Evolutionary conservation across 2,888 invertebrate species (phyloP).

Genomic region (Drepana falcataria): DNA sequence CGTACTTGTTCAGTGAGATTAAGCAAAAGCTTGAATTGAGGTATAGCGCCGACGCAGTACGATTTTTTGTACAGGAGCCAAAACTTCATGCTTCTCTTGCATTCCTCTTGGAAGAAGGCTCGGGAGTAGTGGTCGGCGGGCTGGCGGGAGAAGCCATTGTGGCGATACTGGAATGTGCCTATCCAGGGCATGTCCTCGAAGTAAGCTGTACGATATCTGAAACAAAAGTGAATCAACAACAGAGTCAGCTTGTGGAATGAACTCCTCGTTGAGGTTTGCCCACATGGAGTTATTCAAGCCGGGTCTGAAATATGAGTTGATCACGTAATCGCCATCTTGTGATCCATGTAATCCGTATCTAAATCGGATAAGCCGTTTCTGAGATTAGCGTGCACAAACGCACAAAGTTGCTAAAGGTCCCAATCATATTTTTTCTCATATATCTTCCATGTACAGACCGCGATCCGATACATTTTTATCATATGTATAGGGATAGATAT

Average conservation of each 20-base stretch:
- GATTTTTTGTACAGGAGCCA: slow-evolving; percentile 45
- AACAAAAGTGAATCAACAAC: neutral
- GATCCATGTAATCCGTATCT: too few species aligned
- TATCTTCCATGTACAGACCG: too few species aligned
- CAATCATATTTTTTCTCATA: too few species aligned
- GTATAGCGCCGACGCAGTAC: slow-evolving; percentile 82
- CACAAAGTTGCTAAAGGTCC: too few species aligned
- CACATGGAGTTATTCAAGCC: neutral
- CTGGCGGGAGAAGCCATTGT: slow-evolving; percentile 88
- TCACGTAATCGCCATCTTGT: too few species aligned
- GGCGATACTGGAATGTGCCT: slow-evolving; percentile 93
- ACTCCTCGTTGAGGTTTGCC: too few species aligned
- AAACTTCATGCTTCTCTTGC: slow-evolving; percentile 19
- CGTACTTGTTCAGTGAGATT: slow-evolving; percentile 82
- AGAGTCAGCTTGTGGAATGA: neutral
- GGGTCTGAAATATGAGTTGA: neutral
- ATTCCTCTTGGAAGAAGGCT: slow-evolving; percentile 86
- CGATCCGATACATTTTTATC: too few species aligned
- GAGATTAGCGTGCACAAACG: too few species aligned
- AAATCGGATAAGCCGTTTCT: too few species aligned
- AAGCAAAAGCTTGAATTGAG: slow-evolving; percentile 83
- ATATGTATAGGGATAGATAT: too few species aligned
- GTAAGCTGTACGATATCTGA: slow-evolving; percentile 85
- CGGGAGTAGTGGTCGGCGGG: slow-evolving; percentile 96
- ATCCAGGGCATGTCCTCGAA: slow-evolving; percentile 91